Conservation (phyloP, 2,113 vertebrate species). For the Epinephelus moara region DNA sequence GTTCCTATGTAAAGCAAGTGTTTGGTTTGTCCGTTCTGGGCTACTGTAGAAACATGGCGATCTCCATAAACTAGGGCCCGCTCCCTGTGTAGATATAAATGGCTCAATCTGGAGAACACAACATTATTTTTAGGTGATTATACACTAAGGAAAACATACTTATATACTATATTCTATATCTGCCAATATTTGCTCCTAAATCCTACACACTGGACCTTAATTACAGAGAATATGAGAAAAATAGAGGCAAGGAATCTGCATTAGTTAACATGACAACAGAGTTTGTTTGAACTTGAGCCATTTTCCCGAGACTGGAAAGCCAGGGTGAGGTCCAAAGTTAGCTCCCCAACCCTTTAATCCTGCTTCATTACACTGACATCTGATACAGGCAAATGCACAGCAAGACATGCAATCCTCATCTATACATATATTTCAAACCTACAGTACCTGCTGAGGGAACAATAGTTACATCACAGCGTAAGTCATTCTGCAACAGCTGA, state of each 20-base stretch:
- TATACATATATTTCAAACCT: not conserved
- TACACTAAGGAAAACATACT: too few relatives aligned
- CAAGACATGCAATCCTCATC: constrained; percentile 9
- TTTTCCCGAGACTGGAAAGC: not conserved
- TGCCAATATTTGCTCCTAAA: too few relatives aligned
- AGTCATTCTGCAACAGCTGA: constrained; percentile 43
- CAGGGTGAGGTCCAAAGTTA: constrained; percentile 4
- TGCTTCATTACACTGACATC: constrained; percentile 5
- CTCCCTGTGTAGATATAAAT: too few relatives aligned
- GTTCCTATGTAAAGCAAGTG: too few relatives aligned
- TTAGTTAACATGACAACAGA: constrained; percentile 3
- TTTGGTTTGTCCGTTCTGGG: too few relatives aligned
- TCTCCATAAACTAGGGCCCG: too few relatives aligned
- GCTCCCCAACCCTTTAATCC: constrained; percentile 11
- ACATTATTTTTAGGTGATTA: too few relatives aligned
- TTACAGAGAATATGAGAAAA: not conserved
- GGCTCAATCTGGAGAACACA: too few relatives aligned
- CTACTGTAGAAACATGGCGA: too few relatives aligned
- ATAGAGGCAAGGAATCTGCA: not conserved
- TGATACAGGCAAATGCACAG: not conserved
- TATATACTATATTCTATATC: too few relatives aligned
- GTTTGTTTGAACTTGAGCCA: not conserved
- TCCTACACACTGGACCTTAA: too few relatives aligned
- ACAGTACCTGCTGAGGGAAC: constrained; percentile 48
- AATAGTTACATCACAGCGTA: constrained; percentile 34